Evolutionary conservation across 2,888 invertebrate species (phyloP).

Genomic region (Saturnia japonica): DNA sequence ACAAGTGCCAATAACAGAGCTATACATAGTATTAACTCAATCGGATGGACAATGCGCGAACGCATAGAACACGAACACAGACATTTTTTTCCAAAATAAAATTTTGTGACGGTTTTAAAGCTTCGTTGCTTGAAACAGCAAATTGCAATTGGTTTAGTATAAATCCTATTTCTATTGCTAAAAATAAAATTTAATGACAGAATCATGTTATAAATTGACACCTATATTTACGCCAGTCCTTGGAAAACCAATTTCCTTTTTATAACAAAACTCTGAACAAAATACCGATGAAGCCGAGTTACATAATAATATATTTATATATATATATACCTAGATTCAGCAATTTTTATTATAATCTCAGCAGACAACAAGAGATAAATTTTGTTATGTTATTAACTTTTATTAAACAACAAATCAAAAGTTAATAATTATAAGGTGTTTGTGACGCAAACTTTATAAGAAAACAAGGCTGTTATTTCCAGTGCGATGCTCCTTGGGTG

Average conservation of each 20-base stretch:
- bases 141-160: too few relatives aligned
- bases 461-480: slow-evolving; percentile 57
- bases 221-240: not conserved
- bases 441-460: slow-evolving; percentile 39
- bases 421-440: not conserved
- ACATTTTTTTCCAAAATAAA: too few relatives aligned
- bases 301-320: too few relatives aligned
- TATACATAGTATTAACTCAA: too few relatives aligned
- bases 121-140: too few relatives aligned
- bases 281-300: too few relatives aligned
- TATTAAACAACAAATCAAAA: not conserved
- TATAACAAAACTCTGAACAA: not conserved
- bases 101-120: too few relatives aligned
- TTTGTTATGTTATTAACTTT: not conserved
- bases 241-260: not conserved
- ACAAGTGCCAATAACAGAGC: too few relatives aligned
- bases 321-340: not conserved
- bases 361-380: not conserved
- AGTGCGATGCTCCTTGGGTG: slow-evolving; percentile 54
- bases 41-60: too few relatives aligned
- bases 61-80: too few relatives aligned
- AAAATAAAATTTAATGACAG: too few relatives aligned
- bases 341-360: slow-evolving; percentile 20
- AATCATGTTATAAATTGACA: not conserved
- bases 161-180: too few relatives aligned